Base-by-base conservation (phyloP, 2,113 vertebrate species). In the Ifrita kowaldi region DNA sequence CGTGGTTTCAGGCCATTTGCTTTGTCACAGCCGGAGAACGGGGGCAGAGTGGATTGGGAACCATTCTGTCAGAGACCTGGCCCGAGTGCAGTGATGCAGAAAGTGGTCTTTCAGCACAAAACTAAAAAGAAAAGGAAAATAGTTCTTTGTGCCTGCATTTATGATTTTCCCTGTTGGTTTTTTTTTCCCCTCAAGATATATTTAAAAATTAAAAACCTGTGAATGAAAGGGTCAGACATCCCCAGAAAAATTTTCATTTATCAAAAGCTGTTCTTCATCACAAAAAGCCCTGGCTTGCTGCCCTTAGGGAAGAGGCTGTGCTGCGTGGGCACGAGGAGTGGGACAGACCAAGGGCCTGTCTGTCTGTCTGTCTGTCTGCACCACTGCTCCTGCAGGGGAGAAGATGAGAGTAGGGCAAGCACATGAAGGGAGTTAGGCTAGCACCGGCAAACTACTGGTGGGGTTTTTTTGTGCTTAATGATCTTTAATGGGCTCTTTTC, bases 161-260 rank as follows among this genome's bases (percentile, higher is more conserved):
- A 47, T 8, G 10, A 12, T 30, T 82, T 93, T 65, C 18, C 7
- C 44, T n/a, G n/a, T 6, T 8, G 5, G 4, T 0, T 13, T 18
- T 0, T 3, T 13, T 28, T 1, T 2, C 11, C 12, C 0, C 21
- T 15, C 22, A 10, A 32, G 47, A 24, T 60, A 9, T 33, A n/a
- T 76, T 80, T 69, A 60, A 64, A 81, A 87, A 50, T 21, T 60
- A 52, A 78, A 87, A 82, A 63, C 4, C 12, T 19, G 4, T 37
- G 35, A 88, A 49, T 50, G 39, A 75, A 79, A 62, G 28, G 6
- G 22, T 78, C 70, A 46, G 5, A 18, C 17, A 41, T 62, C 28
- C 26, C 24, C 16, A 33, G 37, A 60, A 82, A 53, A 11, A 33
- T 2, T 3, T n/a, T 65, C 16, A 4, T 59, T 53, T 83, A 39